Percentiles rank a stretch among this genome's conserved stretches.
These are phyloP conservation scores for Cerastoderma edule DNA, from an alignment of 2,888 invertebrate species.

Conservation along the genomic window DNA sequence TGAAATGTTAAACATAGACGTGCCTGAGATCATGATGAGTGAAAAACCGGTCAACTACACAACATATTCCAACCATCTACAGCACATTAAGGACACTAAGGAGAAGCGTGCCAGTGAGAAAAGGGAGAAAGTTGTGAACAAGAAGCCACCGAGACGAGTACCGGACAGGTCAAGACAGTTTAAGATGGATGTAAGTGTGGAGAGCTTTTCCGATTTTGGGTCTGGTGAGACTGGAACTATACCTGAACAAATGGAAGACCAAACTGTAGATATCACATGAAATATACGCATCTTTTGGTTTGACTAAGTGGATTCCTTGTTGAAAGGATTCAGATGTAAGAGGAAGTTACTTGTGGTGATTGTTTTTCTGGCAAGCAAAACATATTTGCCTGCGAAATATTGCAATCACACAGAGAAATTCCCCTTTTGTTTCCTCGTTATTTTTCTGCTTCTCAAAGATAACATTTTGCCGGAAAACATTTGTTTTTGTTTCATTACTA, in stretches of 20 bases:
- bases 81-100: slow-evolving; percentile 47
- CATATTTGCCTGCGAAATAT: no score
- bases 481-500: no score
- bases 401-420: no score
- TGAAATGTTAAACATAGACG: slow-evolving; percentile 88
- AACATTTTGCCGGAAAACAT: no score
- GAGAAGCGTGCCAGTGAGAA: slow-evolving; percentile 34
- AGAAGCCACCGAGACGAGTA: slow-evolving; percentile 41
- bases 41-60: slow-evolving; percentile 72
- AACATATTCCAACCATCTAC: slow-evolving; percentile 72
- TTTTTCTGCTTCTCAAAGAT: no score
- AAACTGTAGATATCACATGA: slow-evolving; percentile 19
- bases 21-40: slow-evolving; percentile 74
- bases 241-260: slow-evolving; percentile 26
- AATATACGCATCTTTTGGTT: no score
- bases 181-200: slow-evolving; percentile 69
- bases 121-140: slow-evolving; percentile 37
- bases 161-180: slow-evolving; percentile 46
- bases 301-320: no score
- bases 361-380: no score
- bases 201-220: slow-evolving; percentile 27
- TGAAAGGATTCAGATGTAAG: no score
- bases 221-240: neutral
- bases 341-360: no score
- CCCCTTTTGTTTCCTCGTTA: no score